Evolutionary conservation across 2,888 invertebrate genomes (phyloP).

Genomic region (Doris montereyensis): DNA sequence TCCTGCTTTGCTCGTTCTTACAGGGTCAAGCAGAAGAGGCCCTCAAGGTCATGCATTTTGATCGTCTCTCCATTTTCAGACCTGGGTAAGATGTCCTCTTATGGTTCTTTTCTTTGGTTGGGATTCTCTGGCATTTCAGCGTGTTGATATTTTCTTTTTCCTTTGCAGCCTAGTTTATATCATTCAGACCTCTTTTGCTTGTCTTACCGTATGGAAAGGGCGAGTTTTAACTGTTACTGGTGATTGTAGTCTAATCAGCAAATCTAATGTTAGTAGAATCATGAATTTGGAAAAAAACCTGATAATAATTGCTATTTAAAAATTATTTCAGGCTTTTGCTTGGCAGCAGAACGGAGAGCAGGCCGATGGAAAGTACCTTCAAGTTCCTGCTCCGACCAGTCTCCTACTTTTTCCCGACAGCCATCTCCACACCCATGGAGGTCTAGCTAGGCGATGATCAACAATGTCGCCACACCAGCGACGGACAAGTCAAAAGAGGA

Average conservation of each 20-base stretch:
- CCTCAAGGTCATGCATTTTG: slow-evolving; percentile 67
- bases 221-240: too few species aligned
- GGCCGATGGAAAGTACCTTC: slow-evolving; percentile 61
- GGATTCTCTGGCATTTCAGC: neutral
- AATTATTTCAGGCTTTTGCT: slow-evolving; percentile 68
- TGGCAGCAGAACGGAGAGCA: slow-evolving; percentile 64
- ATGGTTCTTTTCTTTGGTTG: too few species aligned
- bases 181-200: too few species aligned
- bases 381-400: slow-evolving; percentile 64
- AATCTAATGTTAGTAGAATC: too few species aligned
- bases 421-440: slow-evolving; percentile 64
- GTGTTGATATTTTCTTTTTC: neutral
- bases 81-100: slow-evolving; percentile 73
- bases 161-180: too few species aligned
- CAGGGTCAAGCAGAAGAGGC: slow-evolving; percentile 73
- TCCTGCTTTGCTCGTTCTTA: slow-evolving; percentile 32
- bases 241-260: too few species aligned
- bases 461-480: slow-evolving; percentile 54
- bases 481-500: slow-evolving; percentile 49
- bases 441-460: slow-evolving; percentile 69
- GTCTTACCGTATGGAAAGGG: too few species aligned
- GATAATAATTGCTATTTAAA: too few species aligned
- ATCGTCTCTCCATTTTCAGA: slow-evolving; percentile 67
- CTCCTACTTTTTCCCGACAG: slow-evolving; percentile 65
- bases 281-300: too few species aligned